Evolutionary conservation across 2,888 invertebrate species (phyloP), one percentile per base, ranked within the genome.

Genomic region (Polydrusus tereticollis): DNA sequence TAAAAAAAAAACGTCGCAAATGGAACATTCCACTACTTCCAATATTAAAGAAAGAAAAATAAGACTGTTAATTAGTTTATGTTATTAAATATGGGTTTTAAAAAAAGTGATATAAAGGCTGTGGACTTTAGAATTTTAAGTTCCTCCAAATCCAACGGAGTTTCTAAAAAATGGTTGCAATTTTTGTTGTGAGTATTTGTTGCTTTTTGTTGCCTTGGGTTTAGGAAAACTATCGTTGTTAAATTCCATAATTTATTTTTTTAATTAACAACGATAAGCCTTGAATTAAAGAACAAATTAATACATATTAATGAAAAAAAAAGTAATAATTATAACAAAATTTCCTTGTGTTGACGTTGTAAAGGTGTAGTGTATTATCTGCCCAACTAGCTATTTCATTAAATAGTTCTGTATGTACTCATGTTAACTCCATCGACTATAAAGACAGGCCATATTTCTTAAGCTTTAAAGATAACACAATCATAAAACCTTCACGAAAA

Each of bases 121-220:
- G 60, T 64, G 69, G 57, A 64, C 14, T 29, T 12, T 18, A 21
- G 29, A 20, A 20, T 43, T 45, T 52, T 62, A 62, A 60, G 8
- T 62, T 41, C 21, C 0, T 41, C 59, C 3, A 69, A 62, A 69
- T 8, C 59, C 29, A 21, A 55, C 14, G 45, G 66, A 52, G 60
- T 66, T 29, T 66, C 71, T 14, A 55, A 50, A 71, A 71, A 71
- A 21, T 59, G 59, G 66, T 38, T 71, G 14, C 71, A 66, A 43
- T 43, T 71, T 60, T 60, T 71, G 14, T 43, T 59, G 71, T 71
- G 71, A 71, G 71, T 71, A 71, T 55, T 26, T 52, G n/a, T n/a
- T n/a, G n/a, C n/a, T 52, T 23, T 6, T 50, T 14, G 23, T 45
- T n/a, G 41, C 4, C 2, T 12, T 38, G 2, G 3, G 36, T n/a